These are phyloP conservation scores for Venusia cambrica DNA, from an alignment of 2,888 invertebrate species.

Conservation along the genomic window DNA sequence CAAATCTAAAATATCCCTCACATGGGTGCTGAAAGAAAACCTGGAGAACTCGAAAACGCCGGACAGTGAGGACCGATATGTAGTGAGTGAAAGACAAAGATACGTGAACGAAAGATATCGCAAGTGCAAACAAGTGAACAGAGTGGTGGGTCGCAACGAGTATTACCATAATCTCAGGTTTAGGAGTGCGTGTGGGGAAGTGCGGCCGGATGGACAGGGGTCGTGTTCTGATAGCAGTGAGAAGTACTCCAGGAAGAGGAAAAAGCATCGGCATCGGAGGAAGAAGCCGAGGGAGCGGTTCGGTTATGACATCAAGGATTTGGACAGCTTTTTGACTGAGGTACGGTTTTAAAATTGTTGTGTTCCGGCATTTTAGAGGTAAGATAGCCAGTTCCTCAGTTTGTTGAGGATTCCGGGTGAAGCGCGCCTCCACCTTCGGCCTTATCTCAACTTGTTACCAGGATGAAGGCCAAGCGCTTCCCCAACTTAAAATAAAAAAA, in stretches of 20 bases:
- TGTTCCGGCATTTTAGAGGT: too few species aligned
- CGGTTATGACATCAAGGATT: slow-evolving; percentile 90
- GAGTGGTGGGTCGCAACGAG: slow-evolving; percentile 68
- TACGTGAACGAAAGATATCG: slow-evolving; percentile 49
- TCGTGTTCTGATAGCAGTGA: slow-evolving; percentile 65
- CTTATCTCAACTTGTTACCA: neutral
- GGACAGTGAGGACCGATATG: slow-evolving; percentile 42
- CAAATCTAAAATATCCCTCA: slow-evolving; percentile 86
- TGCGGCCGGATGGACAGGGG: slow-evolving; percentile 44
- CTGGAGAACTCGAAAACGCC: slow-evolving; percentile 63
- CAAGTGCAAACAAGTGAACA: slow-evolving; percentile 48
- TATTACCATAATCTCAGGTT: slow-evolving; percentile 72
- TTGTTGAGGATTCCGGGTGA: too few species aligned
- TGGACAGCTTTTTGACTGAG: slow-evolving; percentile 89
- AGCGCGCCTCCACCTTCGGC: too few species aligned
- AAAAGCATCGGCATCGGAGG: slow-evolving; percentile 71
- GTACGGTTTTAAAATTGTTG: slow-evolving; percentile 74
- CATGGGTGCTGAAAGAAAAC: slow-evolving; percentile 87
- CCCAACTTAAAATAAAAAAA: too few species aligned
- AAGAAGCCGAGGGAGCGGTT: slow-evolving; percentile 75
- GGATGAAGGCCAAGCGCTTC: neutral
- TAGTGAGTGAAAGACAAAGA: slow-evolving; percentile 34
- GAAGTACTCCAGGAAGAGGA: slow-evolving; percentile 64
- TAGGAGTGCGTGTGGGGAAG: slow-evolving; percentile 66
- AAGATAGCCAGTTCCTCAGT: too few species aligned